A percentile compares a stretch with the other conserved stretches of the same genome.
phyloP scores from a whole-genome alignment of 2,797 vertebrate genomes.

The Syngnathus acus region DNA sequence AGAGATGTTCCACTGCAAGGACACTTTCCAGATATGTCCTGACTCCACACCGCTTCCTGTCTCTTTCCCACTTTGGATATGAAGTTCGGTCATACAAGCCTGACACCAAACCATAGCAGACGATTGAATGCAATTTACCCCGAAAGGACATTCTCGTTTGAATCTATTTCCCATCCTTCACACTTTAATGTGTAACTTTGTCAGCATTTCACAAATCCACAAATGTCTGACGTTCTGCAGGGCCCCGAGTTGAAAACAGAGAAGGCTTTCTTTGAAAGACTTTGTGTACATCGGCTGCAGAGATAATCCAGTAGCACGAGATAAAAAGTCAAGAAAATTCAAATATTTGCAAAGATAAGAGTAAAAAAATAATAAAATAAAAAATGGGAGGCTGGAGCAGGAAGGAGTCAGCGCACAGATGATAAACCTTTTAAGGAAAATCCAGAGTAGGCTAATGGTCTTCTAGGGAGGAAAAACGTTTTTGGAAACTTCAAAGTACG shows the following conservation, averaged over 20 bases:
- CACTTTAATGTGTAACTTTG: not conserved
- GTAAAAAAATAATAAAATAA: too few relatives aligned
- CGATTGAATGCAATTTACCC: not conserved
- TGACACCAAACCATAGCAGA: not conserved
- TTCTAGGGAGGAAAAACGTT: not conserved
- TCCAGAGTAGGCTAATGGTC: not conserved
- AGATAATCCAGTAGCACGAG: not conserved
- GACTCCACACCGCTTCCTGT: conserved; percentile 31
- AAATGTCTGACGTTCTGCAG: not conserved
- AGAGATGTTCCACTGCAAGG: conserved; percentile 16
- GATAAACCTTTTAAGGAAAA: conserved; percentile 10
- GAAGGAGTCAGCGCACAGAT: not conserved
- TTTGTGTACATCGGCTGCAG: not conserved
- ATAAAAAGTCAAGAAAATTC: not conserved
- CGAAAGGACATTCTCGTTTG: conserved; percentile 6
- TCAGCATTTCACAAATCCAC: not conserved
- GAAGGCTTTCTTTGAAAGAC: not conserved
- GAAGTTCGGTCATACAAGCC: not conserved
- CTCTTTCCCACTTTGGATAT: not conserved
- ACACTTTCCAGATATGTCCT: conserved; percentile 17
- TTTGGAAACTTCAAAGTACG: not conserved
- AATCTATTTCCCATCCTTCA: conserved; percentile 3
- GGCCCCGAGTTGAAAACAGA: not conserved
- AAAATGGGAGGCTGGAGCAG: not conserved
- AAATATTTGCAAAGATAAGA: conserved; percentile 4